These are phyloP conservation scores for Nannoperca australis DNA, from an alignment of 2,797 vertebrate species.

Conservation along the genomic window DNA sequence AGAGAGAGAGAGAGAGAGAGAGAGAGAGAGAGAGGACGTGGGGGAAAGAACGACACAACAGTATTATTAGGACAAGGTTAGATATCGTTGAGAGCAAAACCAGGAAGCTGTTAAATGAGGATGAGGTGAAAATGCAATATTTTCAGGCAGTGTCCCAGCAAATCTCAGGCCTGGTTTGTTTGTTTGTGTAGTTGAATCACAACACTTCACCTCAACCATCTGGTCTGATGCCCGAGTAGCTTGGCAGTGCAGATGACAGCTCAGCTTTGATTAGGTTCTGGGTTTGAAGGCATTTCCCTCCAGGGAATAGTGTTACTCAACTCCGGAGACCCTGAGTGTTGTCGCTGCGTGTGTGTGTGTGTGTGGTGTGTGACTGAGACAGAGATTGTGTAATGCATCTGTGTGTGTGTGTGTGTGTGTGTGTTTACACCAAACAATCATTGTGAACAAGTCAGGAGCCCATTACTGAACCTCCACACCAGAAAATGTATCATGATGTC, in stretches of 20 bases:
- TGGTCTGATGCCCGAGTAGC: constrained; percentile 56
- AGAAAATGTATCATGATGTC: constrained; percentile 8
- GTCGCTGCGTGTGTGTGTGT: not conserved
- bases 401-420: not conserved
- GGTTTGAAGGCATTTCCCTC: constrained; percentile 53
- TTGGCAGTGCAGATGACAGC: constrained; percentile 56
- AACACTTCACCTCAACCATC: constrained; percentile 65
- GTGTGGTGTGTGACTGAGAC: too few species aligned
- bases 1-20: constrained; percentile 19
- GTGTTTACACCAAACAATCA: constrained; percentile 28
- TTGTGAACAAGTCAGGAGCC: not conserved
- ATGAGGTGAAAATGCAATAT: constrained; percentile 51
- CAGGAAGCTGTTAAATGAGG: constrained; percentile 46
- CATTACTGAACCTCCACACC: constrained; percentile 2
- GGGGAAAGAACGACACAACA: constrained; percentile 37
- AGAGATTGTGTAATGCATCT: too few species aligned
- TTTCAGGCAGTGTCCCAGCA: constrained; percentile 29
- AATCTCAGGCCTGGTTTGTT: constrained; percentile 32
- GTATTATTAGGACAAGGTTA: constrained; percentile 63
- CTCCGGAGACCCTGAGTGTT: constrained; percentile 29
- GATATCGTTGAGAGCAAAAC: constrained; percentile 43
- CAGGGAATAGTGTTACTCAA: constrained; percentile 41
- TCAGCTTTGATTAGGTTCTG: constrained; percentile 64
- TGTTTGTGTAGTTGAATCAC: constrained; percentile 60
- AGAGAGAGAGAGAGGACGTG: constrained; percentile 33